These are phyloP conservation scores for Silurus asotus DNA, from an alignment of 2,113 vertebrate genomes.

Conservation along the genomic window DNA sequence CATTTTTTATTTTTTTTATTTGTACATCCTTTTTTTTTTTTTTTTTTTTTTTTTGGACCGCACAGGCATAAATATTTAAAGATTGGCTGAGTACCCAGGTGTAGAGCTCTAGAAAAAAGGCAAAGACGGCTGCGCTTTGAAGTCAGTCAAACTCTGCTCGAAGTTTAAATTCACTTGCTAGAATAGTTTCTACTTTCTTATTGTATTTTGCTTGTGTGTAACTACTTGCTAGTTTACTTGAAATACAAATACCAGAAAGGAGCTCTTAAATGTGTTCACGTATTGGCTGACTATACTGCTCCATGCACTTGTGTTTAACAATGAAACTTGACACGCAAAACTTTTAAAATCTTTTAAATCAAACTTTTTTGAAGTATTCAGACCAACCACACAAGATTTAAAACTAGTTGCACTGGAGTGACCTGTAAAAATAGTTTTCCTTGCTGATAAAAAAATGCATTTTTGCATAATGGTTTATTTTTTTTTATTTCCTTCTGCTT, in stretches of 20 bases:
- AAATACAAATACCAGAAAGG: slow-evolving; percentile 61
- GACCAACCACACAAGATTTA: background rate
- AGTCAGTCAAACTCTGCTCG: background rate
- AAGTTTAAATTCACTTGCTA: background rate
- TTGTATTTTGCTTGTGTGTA: slow-evolving; percentile 22
- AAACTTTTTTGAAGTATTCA: background rate
- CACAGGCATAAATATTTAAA: background rate
- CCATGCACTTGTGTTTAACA: slow-evolving; percentile 69
- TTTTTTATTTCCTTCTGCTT: background rate
- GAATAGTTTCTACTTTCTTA: no score
- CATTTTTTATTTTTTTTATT: background rate
- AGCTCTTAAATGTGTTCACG: slow-evolving; percentile 44
- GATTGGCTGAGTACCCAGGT: background rate
- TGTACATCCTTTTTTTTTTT: background rate
- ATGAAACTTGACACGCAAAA: slow-evolving; percentile 66
- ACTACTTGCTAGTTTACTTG: slow-evolving; percentile 66
- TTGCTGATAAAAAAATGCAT: background rate
- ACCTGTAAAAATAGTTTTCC: background rate
- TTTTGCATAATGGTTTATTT: background rate
- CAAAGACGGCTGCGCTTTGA: background rate
- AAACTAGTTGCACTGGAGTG: background rate
- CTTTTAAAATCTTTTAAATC: slow-evolving; percentile 12
- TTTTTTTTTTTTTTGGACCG: background rate
- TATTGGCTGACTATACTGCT: slow-evolving; percentile 59
- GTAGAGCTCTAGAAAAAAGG: background rate